phyloP scores from a whole-genome alignment of 92 coral and sea anemone genomes.

The Meandrina meandrites region DNA sequence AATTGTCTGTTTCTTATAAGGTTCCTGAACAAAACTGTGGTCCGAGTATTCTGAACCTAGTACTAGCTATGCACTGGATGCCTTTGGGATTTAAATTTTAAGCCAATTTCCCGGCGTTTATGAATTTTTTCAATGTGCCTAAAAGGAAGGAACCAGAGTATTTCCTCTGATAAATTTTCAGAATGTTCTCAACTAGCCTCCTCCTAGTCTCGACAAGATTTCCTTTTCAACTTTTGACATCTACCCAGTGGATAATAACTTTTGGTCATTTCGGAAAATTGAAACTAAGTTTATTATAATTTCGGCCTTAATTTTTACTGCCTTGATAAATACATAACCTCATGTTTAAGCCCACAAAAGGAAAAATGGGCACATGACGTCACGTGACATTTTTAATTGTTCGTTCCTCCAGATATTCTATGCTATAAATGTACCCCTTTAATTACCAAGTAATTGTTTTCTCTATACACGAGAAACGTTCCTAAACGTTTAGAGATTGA shows the following conservation, averaged over 20 bases:
- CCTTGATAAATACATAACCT: neutral
- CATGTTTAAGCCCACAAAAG: neutral
- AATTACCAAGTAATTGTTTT: neutral
- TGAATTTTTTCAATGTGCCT: neutral
- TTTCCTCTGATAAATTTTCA: neutral
- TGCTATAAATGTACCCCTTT: neutral
- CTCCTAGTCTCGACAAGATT: conserved; percentile 14
- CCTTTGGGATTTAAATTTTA: neutral
- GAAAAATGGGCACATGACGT: neutral
- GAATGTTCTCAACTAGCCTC: neutral
- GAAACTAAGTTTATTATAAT: neutral
- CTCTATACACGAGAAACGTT: neutral
- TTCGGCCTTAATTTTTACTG: neutral
- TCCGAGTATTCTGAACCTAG: neutral
- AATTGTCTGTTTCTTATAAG: neutral
- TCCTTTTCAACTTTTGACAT: neutral
- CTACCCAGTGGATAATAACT: neutral
- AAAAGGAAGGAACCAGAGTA: neutral
- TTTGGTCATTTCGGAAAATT: neutral
- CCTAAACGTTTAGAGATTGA: neutral
- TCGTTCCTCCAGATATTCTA: neutral
- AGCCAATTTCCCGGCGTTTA: neutral
- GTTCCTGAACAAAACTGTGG: neutral
- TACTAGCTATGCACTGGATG: neutral
- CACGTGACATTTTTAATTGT: conserved; percentile 7